These are phyloP conservation scores for Seriola rivoliana DNA, from an alignment of 2,113 vertebrate genomes.

Conservation along the genomic window DNA sequence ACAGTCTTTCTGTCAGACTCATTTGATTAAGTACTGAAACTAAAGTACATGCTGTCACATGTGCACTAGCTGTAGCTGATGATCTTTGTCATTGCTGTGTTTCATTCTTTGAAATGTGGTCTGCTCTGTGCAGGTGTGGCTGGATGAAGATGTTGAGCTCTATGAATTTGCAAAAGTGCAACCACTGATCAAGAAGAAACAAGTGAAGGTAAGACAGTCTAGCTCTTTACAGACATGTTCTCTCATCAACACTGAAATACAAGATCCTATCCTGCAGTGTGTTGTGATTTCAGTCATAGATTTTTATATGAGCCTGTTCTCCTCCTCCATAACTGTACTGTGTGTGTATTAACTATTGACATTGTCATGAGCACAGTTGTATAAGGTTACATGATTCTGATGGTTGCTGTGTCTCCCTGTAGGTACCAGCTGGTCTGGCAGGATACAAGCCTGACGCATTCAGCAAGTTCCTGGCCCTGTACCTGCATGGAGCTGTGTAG, in stretches of 20 bases:
- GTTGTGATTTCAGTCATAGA: background rate
- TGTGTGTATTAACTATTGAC: background rate
- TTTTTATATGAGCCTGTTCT: background rate
- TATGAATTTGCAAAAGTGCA: constrained; percentile 87
- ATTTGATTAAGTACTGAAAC: no score
- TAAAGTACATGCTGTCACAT: background rate
- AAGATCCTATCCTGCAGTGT: background rate
- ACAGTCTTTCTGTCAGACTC: no score
- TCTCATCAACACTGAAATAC: background rate
- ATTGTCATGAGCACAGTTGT: background rate
- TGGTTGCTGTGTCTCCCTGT: constrained; percentile 9
- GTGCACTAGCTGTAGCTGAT: background rate
- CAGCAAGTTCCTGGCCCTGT: constrained; percentile 94
- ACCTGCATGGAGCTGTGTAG: constrained; percentile 88
- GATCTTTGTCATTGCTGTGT: background rate
- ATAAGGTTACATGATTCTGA: background rate
- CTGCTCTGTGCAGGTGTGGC: constrained; percentile 81
- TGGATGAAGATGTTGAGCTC: constrained; percentile 87
- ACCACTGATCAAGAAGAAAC: constrained; percentile 88
- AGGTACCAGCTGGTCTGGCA: constrained; percentile 91
- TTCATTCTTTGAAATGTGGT: background rate
- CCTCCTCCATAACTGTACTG: no score
- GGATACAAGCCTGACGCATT: constrained; percentile 93
- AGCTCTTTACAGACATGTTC: background rate
- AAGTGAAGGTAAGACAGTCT: constrained; percentile 84